These are phyloP conservation scores for Coptotermes formosanus DNA, from an alignment of 1,140 invertebrate genomes.

Conservation along the genomic window DNA sequence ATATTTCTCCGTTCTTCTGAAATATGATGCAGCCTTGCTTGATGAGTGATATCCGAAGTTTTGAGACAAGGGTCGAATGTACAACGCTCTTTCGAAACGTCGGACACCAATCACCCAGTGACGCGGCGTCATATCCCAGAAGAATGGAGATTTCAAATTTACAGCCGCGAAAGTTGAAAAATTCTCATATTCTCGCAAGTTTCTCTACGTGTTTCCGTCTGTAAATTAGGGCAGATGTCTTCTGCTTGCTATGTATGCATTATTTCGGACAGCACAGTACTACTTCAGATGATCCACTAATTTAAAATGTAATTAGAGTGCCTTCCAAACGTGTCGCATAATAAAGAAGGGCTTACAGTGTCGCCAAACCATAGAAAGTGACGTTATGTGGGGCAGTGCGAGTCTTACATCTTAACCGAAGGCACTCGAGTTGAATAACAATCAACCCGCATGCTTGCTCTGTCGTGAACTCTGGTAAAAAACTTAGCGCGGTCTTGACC, in stretches of 20 bases:
- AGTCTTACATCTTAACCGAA: not conserved
- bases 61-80: no score
- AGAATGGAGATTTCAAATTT: no score
- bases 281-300: not conserved
- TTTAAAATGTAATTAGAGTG: constrained; percentile 14
- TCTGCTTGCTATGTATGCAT: not conserved
- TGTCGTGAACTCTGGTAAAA: not conserved
- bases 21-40: no score
- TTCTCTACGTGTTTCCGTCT: not conserved
- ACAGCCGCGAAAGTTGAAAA: no score
- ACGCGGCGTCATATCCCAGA: no score
- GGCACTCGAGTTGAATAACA: not conserved
- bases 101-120: no score
- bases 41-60: no score
- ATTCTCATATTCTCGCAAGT: not conserved
- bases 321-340: not conserved
- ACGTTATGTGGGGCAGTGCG: constrained; percentile 3
- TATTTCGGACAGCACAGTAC: not conserved
- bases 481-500: no score
- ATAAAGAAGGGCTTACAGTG: not conserved
- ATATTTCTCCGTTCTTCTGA: no score
- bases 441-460: not conserved
- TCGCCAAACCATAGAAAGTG: constrained; percentile 6
- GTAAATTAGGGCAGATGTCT: not conserved
- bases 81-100: no score